Evolutionary conservation across 2,888 invertebrate species (phyloP).

Genomic region (Nomada fabriciana): DNA sequence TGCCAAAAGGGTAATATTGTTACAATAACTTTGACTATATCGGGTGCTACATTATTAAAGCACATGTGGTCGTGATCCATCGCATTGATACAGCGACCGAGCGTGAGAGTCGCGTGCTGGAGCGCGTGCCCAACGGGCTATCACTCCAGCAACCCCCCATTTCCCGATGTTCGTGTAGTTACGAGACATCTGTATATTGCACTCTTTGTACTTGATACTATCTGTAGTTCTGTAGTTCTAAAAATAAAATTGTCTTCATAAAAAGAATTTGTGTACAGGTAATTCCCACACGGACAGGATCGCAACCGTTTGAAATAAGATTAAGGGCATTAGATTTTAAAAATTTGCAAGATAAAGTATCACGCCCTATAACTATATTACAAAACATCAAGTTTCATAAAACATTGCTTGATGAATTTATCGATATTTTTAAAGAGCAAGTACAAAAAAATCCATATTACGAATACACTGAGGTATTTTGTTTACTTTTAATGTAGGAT

Average conservation of each 20-base stretch:
- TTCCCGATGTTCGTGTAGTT: too few relatives aligned
- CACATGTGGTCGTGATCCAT: too few relatives aligned
- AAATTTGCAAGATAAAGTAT: conserved; percentile 90
- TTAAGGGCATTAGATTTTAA: conserved; percentile 92
- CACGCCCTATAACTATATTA: conserved; percentile 88
- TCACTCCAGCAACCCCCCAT: too few relatives aligned
- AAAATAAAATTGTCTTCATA: neutral
- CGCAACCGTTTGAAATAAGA: conserved; percentile 88
- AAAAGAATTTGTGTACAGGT: conserved; percentile 82
- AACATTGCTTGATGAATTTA: conserved; percentile 92
- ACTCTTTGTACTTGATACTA: too few relatives aligned
- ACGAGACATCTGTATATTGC: too few relatives aligned
- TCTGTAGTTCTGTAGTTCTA: neutral
- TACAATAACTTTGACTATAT: too few relatives aligned
- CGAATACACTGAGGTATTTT: conserved; percentile 85
- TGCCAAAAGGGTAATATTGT: too few relatives aligned
- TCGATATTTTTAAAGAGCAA: conserved; percentile 92
- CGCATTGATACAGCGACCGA: too few relatives aligned
- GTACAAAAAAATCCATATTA: conserved; percentile 89
- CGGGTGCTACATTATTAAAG: too few relatives aligned
- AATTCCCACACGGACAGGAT: conserved; percentile 87
- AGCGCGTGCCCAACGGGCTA: too few relatives aligned
- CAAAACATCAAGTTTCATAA: conserved; percentile 91
- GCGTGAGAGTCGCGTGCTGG: too few relatives aligned
- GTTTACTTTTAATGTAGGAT: conserved; percentile 19